Conservation (phyloP, 1,140 invertebrate genomes). For the Arctopsyche grandis region DNA sequence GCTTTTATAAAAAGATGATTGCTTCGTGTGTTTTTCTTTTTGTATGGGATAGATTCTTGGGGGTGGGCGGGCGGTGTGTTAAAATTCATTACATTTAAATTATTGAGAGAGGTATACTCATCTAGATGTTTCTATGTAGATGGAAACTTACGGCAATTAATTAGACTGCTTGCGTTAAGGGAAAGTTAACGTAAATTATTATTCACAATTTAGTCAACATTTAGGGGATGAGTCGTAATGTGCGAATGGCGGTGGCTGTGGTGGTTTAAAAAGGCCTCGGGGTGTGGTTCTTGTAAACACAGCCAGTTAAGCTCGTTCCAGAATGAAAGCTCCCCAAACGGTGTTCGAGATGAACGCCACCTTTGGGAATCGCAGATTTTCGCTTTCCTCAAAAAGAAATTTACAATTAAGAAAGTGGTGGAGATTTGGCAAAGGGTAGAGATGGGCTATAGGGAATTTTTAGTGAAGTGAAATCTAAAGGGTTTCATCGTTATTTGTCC, state of each 20-base stretch:
- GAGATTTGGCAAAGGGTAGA: background rate
- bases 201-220: constrained; percentile 14
- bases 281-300: background rate
- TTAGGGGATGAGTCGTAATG: background rate
- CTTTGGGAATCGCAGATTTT: constrained; percentile 12
- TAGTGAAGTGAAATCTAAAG: background rate
- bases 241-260: background rate
- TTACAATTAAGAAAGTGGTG: background rate
- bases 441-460: background rate
- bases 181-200: constrained; percentile 21
- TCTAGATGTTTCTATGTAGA: background rate
- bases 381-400: background rate
- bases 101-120: background rate
- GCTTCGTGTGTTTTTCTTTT: background rate
- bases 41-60: too few relatives aligned
- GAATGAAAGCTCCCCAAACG: constrained; percentile 15
- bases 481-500: too few relatives aligned
- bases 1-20: background rate
- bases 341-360: background rate
- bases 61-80: too few relatives aligned
- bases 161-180: background rate
- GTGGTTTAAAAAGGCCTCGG: background rate
- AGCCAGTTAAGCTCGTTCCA: background rate
- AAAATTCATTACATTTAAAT: background rate
- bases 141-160: background rate